phyloP scores from a whole-genome alignment of 2,888 invertebrate genomes.

The Andrena marginata region DNA sequence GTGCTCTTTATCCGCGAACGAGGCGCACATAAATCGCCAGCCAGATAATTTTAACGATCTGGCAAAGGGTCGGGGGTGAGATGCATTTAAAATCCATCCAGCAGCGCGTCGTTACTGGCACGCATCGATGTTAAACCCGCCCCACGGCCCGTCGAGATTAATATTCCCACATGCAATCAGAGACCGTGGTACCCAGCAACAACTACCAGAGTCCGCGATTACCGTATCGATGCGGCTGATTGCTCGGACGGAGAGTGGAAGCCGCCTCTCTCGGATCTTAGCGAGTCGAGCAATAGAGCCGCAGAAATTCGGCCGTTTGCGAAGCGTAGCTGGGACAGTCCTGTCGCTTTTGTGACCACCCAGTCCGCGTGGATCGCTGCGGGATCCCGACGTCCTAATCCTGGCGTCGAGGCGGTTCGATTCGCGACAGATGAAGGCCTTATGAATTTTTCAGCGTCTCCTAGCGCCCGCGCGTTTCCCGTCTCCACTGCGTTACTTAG shows the following conservation, averaged over 20 bases:
- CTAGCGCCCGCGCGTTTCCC: neutral
- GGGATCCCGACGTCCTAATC: constrained; percentile 35
- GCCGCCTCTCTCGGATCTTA: constrained; percentile 48
- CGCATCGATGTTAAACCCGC: constrained; percentile 51
- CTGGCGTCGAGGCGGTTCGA: constrained; percentile 13
- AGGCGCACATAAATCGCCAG: constrained; percentile 50
- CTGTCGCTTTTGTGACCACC: neutral
- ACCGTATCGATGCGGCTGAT: constrained; percentile 61
- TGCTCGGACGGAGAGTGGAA: constrained; percentile 40
- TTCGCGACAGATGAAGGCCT: constrained; percentile 34
- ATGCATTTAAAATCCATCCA: constrained; percentile 60
- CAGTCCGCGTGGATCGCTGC: neutral
- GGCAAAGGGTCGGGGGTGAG: neutral
- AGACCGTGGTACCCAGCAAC: constrained; percentile 66
- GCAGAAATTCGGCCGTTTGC: constrained; percentile 35
- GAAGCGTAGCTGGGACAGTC: neutral
- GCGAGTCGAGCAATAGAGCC: constrained; percentile 29
- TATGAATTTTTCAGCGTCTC: constrained; percentile 42
- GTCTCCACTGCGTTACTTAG: neutral
- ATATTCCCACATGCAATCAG: constrained; percentile 71
- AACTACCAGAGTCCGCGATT: constrained; percentile 56
- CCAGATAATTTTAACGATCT: constrained; percentile 52
- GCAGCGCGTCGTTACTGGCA: constrained; percentile 51
- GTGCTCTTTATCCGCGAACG: neutral
- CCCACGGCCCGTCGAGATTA: constrained; percentile 61